phyloP scores from a whole-genome alignment of 2,888 invertebrate genomes.

The Nomada goodeniana region DNA sequence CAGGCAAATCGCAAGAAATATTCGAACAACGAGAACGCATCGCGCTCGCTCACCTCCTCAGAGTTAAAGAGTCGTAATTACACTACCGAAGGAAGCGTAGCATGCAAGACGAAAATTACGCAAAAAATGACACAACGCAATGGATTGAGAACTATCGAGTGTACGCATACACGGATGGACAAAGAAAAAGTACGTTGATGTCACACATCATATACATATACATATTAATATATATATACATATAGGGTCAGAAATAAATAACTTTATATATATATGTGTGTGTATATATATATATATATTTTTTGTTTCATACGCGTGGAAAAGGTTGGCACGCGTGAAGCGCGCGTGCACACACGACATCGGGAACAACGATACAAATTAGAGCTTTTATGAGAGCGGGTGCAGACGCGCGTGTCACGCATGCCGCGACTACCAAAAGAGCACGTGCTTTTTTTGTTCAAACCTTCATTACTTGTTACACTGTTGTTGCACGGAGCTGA shows the following conservation, averaged over 20 bases:
- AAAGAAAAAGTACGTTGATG: conserved; percentile 66
- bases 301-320: conserved; percentile 62
- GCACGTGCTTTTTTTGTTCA: conserved; percentile 70
- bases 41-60: conserved; percentile 69
- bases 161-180: conserved; percentile 75
- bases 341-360: conserved; percentile 26
- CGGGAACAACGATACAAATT: neutral
- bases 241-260: conserved; percentile 3
- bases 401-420: conserved; percentile 58
- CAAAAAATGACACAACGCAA: conserved; percentile 81
- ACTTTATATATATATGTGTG: neutral
- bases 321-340: conserved; percentile 49
- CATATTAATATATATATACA: conserved; percentile 4
- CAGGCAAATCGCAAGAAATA: conserved; percentile 1
- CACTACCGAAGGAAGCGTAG: conserved; percentile 84
- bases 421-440: conserved; percentile 46
- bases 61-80: conserved; percentile 74
- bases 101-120: conserved; percentile 84
- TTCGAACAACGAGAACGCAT: conserved; percentile 45
- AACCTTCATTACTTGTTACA: neutral
- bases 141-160: conserved; percentile 75
- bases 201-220: conserved; percentile 71
- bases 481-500: conserved; percentile 40
- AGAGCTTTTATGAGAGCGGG: conserved; percentile 3
- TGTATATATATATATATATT: conserved; percentile 38